phyloP scores from a whole-genome alignment of 2,113 vertebrate species.

The Peromyscus leucopus region DNA sequence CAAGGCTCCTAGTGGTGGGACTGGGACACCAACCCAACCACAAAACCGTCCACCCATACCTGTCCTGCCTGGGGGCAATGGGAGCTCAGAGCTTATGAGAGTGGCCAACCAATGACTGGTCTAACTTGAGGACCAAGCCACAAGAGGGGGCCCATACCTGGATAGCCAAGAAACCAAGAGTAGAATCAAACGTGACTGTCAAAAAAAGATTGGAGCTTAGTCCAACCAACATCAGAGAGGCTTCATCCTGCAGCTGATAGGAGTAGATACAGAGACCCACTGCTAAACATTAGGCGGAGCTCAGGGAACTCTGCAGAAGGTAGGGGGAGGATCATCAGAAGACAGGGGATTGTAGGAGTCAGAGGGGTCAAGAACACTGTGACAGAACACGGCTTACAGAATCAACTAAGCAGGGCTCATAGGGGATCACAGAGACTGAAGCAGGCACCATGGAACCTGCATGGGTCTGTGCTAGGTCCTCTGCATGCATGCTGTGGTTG shows the following conservation, averaged over 20 bases:
- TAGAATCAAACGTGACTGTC: neutral
- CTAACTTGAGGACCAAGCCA: neutral
- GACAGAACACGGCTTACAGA: neutral
- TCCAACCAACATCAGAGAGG: neutral
- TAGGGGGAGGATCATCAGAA: neutral
- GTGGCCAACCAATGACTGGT: neutral
- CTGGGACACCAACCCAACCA: neutral
- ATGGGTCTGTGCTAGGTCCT: neutral
- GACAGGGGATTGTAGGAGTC: no score
- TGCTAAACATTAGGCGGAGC: neutral
- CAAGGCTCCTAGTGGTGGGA: neutral
- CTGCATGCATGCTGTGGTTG: neutral
- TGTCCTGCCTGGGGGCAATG: neutral
- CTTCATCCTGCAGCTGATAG: neutral
- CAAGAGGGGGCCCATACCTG: neutral
- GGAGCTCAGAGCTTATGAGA: neutral
- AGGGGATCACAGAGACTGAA: neutral
- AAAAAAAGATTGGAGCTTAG: neutral
- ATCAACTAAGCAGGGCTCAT: neutral
- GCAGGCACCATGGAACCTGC: neutral
- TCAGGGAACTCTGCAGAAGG: neutral
- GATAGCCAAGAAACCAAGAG: neutral
- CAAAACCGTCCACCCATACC: neutral
- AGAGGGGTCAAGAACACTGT: neutral
- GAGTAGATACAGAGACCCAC: neutral